phyloP scores from a whole-genome alignment of 2,113 vertebrate species.

The Oophaga pumilio region DNA sequence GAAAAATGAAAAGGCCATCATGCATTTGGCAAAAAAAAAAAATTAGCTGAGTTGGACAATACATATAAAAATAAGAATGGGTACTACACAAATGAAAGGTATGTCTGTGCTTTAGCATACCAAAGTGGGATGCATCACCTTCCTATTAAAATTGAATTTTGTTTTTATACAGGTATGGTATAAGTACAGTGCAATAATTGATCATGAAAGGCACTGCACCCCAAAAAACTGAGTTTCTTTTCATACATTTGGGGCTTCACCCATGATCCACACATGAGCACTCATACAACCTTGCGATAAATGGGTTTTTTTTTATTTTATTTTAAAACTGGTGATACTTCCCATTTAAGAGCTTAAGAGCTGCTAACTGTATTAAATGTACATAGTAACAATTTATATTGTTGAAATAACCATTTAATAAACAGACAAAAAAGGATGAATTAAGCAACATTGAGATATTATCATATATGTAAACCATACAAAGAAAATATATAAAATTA shows the following conservation, averaged over 20 bases:
- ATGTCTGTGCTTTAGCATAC: conserved; percentile 29
- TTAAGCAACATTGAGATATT: conserved; percentile 52
- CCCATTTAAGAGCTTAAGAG: conserved; percentile 7
- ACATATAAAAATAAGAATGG: neutral
- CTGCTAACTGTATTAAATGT: neutral
- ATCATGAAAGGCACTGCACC: conserved; percentile 30
- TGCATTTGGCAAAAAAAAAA: conserved; percentile 92
- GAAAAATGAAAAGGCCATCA: conserved; percentile 86
- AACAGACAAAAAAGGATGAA: conserved; percentile 18
- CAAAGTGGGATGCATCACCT: conserved; percentile 11
- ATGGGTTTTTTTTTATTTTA: neutral
- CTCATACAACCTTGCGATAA: neutral
- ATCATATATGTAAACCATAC: conserved; percentile 73
- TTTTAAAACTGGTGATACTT: conserved; percentile 5
- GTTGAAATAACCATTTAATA: conserved; percentile 21
- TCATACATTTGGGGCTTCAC: neutral
- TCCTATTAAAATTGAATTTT: neutral
- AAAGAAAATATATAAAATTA: conserved; percentile 77
- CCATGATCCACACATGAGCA: neutral
- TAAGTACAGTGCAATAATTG: neutral
- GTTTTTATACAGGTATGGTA: neutral
- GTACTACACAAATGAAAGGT: conserved; percentile 6
- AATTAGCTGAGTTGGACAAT: conserved; percentile 62
- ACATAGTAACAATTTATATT: conserved; percentile 12
- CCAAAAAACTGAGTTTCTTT: neutral